A percentile compares a stretch with the other conserved stretches of the same genome.
Conservation (phyloP, 2,888 invertebrate genomes). For the Belgica antarctica region DNA sequence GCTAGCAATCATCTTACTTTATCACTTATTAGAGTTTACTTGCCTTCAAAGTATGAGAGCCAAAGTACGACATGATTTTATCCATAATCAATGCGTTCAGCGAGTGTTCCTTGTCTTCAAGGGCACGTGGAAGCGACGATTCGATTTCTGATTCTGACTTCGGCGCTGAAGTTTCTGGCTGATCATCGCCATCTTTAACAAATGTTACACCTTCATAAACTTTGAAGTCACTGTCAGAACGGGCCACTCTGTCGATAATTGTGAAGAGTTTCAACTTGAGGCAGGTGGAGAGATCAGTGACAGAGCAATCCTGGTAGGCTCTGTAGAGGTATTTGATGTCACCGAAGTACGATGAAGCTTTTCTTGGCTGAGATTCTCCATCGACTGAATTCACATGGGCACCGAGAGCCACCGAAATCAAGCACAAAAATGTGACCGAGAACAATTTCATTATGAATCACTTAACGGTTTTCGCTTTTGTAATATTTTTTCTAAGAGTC, state of each 20-base stretch:
- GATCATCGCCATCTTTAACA: conserved; percentile 54
- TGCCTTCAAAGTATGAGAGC: conserved; percentile 77
- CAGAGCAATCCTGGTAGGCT: conserved; percentile 77
- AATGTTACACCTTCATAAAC: conserved; percentile 74
- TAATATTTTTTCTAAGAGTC: not conserved
- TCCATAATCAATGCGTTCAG: conserved; percentile 73
- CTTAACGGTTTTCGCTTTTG: not conserved
- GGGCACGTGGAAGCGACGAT: conserved; percentile 68
- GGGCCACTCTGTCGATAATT: conserved; percentile 70
- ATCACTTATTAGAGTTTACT: conserved; percentile 44
- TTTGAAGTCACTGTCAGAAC: conserved; percentile 62
- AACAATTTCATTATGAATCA: conserved; percentile 44
- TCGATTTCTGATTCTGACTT: conserved; percentile 65
- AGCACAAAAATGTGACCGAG: conserved; percentile 37
- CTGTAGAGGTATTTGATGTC: conserved; percentile 73
- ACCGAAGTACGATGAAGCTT: conserved; percentile 56
- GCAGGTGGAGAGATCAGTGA: conserved; percentile 67
- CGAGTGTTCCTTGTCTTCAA: conserved; percentile 69
- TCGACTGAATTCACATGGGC: conserved; percentile 38
- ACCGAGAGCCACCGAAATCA: conserved; percentile 41
- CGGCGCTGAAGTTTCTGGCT: conserved; percentile 47
- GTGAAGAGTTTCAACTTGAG: conserved; percentile 77
- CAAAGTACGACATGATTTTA: conserved; percentile 70
- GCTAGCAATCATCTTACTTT: not conserved
- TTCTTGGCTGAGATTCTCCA: conserved; percentile 28